These are phyloP conservation scores for Ophion slaviceki DNA, from an alignment of 2,888 invertebrate species.

Conservation along the genomic window DNA sequence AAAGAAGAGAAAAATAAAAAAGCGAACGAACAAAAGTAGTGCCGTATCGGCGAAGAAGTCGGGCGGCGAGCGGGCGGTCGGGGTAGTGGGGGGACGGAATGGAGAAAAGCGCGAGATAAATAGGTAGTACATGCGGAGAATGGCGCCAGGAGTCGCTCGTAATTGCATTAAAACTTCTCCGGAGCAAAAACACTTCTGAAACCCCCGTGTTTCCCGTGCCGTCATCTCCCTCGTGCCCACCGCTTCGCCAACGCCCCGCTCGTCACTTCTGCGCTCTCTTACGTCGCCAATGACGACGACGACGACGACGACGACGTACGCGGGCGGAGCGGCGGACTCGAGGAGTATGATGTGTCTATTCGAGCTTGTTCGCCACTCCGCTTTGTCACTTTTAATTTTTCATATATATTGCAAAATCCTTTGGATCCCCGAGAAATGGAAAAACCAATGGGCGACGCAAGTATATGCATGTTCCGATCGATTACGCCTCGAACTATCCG, in stretches of 20 bases:
- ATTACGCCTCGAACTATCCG: conserved; percentile 43
- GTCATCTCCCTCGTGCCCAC: background rate
- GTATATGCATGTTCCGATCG: conserved; percentile 39
- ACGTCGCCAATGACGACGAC: conserved; percentile 11
- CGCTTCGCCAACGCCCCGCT: background rate
- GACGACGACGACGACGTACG: conserved; percentile 7
- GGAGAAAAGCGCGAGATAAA: conserved; percentile 63
- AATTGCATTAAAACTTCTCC: conserved; percentile 82
- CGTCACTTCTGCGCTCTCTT: background rate
- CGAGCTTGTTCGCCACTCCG: background rate
- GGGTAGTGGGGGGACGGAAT: conserved; percentile 32
- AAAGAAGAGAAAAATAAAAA: background rate
- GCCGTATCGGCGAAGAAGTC: conserved; percentile 12
- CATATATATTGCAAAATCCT: background rate
- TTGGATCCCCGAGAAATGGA: background rate
- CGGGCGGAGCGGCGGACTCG: background rate
- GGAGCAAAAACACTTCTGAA: conserved; percentile 78
- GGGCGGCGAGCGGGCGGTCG: conserved; percentile 33
- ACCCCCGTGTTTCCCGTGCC: conserved; percentile 71
- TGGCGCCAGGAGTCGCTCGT: conserved; percentile 80
- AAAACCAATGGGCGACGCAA: background rate
- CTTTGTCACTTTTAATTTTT: too few species aligned
- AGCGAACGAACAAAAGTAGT: background rate
- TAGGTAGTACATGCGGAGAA: conserved; percentile 62
- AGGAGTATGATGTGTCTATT: conserved; percentile 33